These are phyloP conservation scores for Chrysocyon brachyurus DNA, from an alignment of 2,797 vertebrate genomes.

Conservation along the genomic window DNA sequence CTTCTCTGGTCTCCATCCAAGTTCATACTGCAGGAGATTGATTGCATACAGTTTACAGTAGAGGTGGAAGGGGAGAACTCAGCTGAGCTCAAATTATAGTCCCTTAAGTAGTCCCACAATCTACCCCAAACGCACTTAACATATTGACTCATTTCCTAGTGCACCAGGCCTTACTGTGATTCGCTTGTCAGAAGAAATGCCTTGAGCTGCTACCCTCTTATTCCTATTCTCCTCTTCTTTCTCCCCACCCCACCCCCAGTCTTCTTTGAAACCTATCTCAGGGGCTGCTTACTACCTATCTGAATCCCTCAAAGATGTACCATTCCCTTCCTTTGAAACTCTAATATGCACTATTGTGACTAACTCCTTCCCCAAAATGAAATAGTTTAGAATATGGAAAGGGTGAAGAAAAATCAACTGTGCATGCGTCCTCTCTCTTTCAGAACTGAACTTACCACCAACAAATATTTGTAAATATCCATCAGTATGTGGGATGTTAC, in stretches of 20 bases:
- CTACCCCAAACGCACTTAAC: not conserved
- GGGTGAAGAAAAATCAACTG: not conserved
- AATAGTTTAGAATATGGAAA: not conserved
- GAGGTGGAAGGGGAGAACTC: not conserved
- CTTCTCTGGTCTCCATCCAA: constrained; percentile 35
- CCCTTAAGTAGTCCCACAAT: not conserved
- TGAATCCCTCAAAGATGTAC: not conserved
- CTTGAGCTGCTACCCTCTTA: constrained; percentile 14
- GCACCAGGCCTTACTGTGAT: not conserved
- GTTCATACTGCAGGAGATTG: constrained; percentile 45
- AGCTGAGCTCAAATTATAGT: not conserved
- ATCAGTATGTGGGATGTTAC: constrained; percentile 11
- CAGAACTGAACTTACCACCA: constrained; percentile 32
- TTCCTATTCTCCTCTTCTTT: not conserved
- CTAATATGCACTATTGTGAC: not conserved
- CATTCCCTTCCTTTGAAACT: not conserved
- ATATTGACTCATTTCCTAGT: not conserved
- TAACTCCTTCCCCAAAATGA: not conserved
- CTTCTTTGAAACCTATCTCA: not conserved
- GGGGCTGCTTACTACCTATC: constrained; percentile 42
- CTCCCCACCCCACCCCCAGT: not conserved
- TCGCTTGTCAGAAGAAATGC: constrained; percentile 29
- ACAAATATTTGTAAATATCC: constrained; percentile 61
- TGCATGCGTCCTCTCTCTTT: constrained; percentile 23
- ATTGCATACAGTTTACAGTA: constrained; percentile 1